phyloP scores from a whole-genome alignment of 2,888 invertebrate genomes.

The Apamea monoglypha region DNA sequence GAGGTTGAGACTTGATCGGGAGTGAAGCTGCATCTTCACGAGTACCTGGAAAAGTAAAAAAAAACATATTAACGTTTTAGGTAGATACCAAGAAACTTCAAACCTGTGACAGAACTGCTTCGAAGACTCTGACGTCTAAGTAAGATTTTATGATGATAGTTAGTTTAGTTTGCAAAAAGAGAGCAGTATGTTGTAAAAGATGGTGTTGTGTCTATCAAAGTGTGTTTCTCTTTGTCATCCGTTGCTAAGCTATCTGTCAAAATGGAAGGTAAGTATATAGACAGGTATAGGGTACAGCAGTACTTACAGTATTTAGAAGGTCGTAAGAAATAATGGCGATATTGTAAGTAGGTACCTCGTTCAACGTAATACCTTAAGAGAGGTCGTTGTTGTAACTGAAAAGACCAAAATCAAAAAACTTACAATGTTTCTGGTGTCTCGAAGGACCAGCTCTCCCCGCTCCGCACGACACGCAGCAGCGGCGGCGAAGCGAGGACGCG shows the following conservation, averaged over 20 bases:
- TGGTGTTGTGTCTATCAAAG: not conserved
- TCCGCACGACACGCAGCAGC: constrained; percentile 18
- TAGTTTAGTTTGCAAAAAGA: not conserved
- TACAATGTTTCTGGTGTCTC: constrained; percentile 3
- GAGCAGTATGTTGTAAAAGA: not conserved
- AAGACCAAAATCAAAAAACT: not conserved
- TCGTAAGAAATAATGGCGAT: not conserved
- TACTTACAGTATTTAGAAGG: not conserved
- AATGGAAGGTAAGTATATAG: not conserved
- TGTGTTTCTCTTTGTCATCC: not conserved
- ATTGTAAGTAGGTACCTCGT: not conserved
- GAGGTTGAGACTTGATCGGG: not conserved
- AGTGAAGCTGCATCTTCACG: constrained; percentile 4
- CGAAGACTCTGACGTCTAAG: not conserved
- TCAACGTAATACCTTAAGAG: not conserved
- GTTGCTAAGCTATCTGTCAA: not conserved
- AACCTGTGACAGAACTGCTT: not conserved
- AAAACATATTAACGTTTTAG: too few species aligned
- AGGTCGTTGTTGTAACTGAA: not conserved
- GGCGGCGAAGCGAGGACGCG: constrained; percentile 11
- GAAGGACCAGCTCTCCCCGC: constrained; percentile 3
- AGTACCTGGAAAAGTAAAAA: constrained; percentile 9
- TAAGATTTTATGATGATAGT: not conserved
- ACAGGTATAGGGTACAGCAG: not conserved
- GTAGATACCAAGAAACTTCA: not conserved